These are phyloP conservation scores for Odontocerum albicorne DNA, from an alignment of 2,888 invertebrate species.

Conservation along the genomic window DNA sequence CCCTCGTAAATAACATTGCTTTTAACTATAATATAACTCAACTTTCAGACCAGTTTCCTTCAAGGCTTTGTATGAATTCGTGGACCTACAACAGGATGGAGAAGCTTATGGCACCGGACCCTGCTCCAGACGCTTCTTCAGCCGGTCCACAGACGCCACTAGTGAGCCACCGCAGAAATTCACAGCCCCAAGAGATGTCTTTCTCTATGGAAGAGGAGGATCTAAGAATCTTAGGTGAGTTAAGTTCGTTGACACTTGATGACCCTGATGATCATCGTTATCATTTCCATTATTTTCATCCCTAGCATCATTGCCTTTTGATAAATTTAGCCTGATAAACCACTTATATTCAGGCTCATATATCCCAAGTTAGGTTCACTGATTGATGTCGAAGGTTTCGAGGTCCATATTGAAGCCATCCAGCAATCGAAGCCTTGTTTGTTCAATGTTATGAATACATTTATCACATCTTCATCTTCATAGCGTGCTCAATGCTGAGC, in stretches of 20 bases:
- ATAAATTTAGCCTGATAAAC: too few species aligned
- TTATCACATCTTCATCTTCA: too few species aligned
- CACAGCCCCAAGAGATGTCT: constrained; percentile 79
- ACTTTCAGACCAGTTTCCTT: constrained; percentile 76
- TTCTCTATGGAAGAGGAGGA: constrained; percentile 84
- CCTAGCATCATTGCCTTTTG: too few species aligned
- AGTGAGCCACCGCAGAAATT: constrained; percentile 73
- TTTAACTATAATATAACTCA: not conserved
- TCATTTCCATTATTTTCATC: too few species aligned
- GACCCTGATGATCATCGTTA: too few species aligned
- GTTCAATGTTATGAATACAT: too few species aligned
- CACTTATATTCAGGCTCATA: too few species aligned
- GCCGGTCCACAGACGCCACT: constrained; percentile 59
- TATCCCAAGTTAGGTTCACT: too few species aligned
- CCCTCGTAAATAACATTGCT: not conserved
- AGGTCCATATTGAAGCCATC: too few species aligned
- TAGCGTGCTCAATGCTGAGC: too few species aligned
- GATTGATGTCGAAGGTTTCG: too few species aligned
- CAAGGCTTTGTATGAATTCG: constrained; percentile 85
- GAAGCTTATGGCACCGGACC: constrained; percentile 72
- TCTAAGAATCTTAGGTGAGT: constrained; percentile 74
- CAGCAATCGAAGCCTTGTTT: too few species aligned
- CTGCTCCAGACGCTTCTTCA: constrained; percentile 78
- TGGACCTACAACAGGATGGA: constrained; percentile 84
- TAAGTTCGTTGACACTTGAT: not conserved